Evolutionary conservation across 2,888 invertebrate species (phyloP).

Genomic region (Bellardia bayeri): DNA sequence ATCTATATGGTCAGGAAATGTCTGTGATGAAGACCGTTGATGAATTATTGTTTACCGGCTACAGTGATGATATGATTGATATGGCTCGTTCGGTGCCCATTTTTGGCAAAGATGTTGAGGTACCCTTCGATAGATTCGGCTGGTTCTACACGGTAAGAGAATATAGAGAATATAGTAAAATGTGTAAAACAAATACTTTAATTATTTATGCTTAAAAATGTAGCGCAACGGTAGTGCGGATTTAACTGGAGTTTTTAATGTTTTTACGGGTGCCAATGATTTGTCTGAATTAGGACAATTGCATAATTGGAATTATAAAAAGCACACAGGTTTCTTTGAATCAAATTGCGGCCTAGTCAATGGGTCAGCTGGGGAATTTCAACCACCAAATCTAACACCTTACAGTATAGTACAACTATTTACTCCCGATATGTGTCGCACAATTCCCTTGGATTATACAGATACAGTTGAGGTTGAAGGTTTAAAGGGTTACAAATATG

Average conservation of each 20-base stretch:
- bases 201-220: constrained; percentile 75
- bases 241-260: constrained; percentile 91
- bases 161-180: constrained; percentile 45
- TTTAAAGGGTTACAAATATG: constrained; percentile 88
- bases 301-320: constrained; percentile 89
- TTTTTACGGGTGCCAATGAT: constrained; percentile 88
- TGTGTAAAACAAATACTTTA: not conserved
- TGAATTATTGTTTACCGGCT: constrained; percentile 92
- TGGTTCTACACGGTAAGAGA: constrained; percentile 90
- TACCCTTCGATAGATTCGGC: constrained; percentile 91
- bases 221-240: constrained; percentile 92
- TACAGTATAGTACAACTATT: constrained; percentile 87
- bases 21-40: constrained; percentile 87
- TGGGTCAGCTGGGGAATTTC: constrained; percentile 93
- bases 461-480: constrained; percentile 86
- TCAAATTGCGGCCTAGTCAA: constrained; percentile 87
- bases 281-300: constrained; percentile 88
- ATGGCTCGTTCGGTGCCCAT: constrained; percentile 87
- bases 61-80: constrained; percentile 89
- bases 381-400: constrained; percentile 87
- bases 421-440: constrained; percentile 91
- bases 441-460: constrained; percentile 87
- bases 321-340: constrained; percentile 85
- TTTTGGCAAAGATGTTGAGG: constrained; percentile 85
- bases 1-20: constrained; percentile 86